Percentiles rank a stretch among this genome's conserved stretches.
These are phyloP conservation scores for Eilema caniola DNA, from an alignment of 2,888 invertebrate species.

Conservation along the genomic window DNA sequence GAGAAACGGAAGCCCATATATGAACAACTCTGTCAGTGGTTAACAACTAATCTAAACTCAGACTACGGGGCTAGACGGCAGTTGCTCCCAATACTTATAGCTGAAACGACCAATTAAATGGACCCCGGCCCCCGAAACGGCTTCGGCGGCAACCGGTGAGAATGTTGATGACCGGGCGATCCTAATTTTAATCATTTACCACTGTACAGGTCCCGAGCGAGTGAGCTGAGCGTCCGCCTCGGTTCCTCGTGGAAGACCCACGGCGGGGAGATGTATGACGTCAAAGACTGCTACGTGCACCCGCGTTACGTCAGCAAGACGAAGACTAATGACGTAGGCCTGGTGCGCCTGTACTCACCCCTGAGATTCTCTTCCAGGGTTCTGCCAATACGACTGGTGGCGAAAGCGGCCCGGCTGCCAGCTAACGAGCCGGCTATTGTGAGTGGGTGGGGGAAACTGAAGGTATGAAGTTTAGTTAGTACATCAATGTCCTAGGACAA, in stretches of 20 bases:
- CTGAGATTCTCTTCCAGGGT: conserved; percentile 76
- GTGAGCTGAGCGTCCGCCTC: conserved; percentile 78
- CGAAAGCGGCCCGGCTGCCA: conserved; percentile 58
- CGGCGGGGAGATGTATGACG: conserved; percentile 83
- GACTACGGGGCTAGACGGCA: no score
- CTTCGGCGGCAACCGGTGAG: no score
- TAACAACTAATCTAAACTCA: no score
- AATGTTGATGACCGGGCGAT: not conserved
- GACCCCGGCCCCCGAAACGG: no score
- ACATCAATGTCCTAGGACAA: not conserved
- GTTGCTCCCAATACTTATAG: no score
- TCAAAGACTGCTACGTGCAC: conserved; percentile 76
- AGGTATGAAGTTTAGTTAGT: conserved; percentile 50
- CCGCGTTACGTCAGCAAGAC: conserved; percentile 77
- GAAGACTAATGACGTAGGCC: conserved; percentile 80
- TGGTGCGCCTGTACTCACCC: conserved; percentile 75
- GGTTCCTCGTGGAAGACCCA: conserved; percentile 83
- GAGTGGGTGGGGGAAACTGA: conserved; percentile 82
- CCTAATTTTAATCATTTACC: not conserved
- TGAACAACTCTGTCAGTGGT: no score
- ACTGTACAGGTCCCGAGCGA: conserved; percentile 65
- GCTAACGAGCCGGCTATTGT: conserved; percentile 73
- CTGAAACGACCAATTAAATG: no score
- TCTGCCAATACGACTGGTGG: conserved; percentile 73
- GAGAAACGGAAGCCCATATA: no score